Evolutionary conservation across 2,888 invertebrate genomes (phyloP), one percentile per base, ranked within the genome.

Genomic region (Microctonus hyperodae): DNA sequence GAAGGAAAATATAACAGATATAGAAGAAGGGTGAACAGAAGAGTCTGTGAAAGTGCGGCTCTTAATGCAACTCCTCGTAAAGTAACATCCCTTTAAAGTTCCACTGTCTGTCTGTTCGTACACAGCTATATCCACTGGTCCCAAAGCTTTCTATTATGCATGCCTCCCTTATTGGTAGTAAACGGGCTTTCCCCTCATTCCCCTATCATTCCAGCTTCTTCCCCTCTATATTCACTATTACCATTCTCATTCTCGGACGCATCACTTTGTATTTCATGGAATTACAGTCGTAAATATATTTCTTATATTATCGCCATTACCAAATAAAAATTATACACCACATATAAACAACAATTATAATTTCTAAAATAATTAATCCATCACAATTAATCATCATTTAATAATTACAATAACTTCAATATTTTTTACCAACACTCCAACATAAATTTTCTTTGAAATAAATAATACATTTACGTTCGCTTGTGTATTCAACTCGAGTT

Each of bases 161-260:
- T 80, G 77, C 78, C 76, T 76, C 79, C 78, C 80, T 80, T 81
- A 81, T 81, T 81, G 80, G 80, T 79, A 80, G 79, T 80, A 79
- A 81, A 79, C 78, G 78, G 72, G 76, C 76, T 44, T 76, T 76
- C 77, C 75, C 78, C 76, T 23, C 53, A 53, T 33, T 23, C 60
- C 64, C 69, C 60, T 40, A 59, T 57, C 62, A 57, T 23, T 53
- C 37, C 58, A 31, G 37, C 55, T 51, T 31, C 60, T 37, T 59
- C 51, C 65, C 61, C 59, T 28, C 28, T 20, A 1, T 22, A 0
- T 23, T 48, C 44, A n/a, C 48, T 48, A 44, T 35, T 56, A 11
- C 11, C 31, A 56, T 56, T 56, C 16, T 56, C 35, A 16, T 56
- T 6, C 16, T 44, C 16, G 44, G 44, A 16, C 44, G 16, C 16